These are phyloP conservation scores for Esox niger DNA, from an alignment of 2,113 vertebrate species.

Conservation along the genomic window DNA sequence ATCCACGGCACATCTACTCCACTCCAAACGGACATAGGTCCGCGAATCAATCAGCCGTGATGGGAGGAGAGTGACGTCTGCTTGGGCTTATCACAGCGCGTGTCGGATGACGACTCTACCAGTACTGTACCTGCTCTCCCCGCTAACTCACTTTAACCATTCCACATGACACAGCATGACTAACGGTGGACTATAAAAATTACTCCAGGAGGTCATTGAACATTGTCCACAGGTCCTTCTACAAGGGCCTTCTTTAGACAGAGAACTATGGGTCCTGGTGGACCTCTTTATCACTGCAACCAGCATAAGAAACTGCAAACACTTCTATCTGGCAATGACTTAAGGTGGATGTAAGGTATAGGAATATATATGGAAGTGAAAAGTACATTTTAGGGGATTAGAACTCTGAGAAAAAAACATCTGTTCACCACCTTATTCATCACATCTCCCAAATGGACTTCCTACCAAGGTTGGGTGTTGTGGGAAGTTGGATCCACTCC, in stretches of 20 bases:
- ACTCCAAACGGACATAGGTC: neutral
- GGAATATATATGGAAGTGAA: too few relatives aligned
- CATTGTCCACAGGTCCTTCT: neutral
- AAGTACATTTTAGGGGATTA: too few relatives aligned
- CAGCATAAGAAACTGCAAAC: too few relatives aligned
- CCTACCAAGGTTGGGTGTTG: too few relatives aligned
- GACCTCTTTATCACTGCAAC: too few relatives aligned
- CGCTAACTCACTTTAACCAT: neutral
- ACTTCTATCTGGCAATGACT: too few relatives aligned
- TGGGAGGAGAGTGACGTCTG: neutral
- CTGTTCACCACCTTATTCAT: too few relatives aligned
- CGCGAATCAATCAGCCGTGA: conserved; percentile 11
- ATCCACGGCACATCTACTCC: conserved; percentile 14
- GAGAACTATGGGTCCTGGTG: too few relatives aligned
- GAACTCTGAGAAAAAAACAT: too few relatives aligned
- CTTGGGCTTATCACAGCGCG: neutral
- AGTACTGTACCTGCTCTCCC: neutral
- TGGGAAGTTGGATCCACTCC: too few relatives aligned
- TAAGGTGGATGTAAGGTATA: too few relatives aligned
- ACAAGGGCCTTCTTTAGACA: neutral
- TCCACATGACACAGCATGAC: neutral
- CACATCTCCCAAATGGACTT: too few relatives aligned
- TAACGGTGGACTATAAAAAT: neutral
- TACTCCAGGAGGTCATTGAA: neutral
- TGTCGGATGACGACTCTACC: neutral